A percentile compares a stretch with the other conserved stretches of the same genome.
Evolutionary conservation across 1,140 invertebrate species (phyloP).

Genomic region (Neoseiulus cucumeris): DNA sequence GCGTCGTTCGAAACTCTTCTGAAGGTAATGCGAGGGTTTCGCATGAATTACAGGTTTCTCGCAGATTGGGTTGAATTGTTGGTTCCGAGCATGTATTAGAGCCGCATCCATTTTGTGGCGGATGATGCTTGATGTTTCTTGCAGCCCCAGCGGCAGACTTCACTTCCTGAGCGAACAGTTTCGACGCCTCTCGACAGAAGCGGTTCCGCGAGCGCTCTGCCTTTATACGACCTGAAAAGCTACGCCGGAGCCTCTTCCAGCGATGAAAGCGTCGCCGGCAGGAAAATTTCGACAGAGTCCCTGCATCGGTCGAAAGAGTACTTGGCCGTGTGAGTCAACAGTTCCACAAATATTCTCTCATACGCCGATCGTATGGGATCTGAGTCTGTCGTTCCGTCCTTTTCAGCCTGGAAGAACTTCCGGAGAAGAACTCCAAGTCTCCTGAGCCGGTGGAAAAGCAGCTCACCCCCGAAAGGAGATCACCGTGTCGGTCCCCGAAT

Average conservation of each 20-base stretch:
- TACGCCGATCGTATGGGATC: background rate
- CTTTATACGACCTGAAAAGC: background rate
- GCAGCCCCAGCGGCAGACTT: background rate
- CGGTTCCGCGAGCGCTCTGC: background rate
- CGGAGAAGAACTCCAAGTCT: background rate
- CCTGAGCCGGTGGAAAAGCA: background rate
- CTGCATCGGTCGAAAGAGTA: background rate
- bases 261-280: background rate
- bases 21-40: slow-evolving; percentile 24
- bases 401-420: background rate
- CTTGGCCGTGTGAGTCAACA: background rate
- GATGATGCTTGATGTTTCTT: background rate
- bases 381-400: background rate
- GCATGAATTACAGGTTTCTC: background rate
- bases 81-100: background rate
- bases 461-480: slow-evolving; percentile 19
- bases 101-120: no score
- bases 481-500: slow-evolving; percentile 23
- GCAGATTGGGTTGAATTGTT: background rate
- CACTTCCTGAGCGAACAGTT: background rate
- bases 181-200: background rate
- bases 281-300: background rate
- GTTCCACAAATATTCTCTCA: background rate
- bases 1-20: slow-evolving; percentile 30
- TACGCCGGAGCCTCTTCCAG: background rate